phyloP scores from a whole-genome alignment of 2,113 vertebrate species.

The Rhodinocichla rosea region DNA sequence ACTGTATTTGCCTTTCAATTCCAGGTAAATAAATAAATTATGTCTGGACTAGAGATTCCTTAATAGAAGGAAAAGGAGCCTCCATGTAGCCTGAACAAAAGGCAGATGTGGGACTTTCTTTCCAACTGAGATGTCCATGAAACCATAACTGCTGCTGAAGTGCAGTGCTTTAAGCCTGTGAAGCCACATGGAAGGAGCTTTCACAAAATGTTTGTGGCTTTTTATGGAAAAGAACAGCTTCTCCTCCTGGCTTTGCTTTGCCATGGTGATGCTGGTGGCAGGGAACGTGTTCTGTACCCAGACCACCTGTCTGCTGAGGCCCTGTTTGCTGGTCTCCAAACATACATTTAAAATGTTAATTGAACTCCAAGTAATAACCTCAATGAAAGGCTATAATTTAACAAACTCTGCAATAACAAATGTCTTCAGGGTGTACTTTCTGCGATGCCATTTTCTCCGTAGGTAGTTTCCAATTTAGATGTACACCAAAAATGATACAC shows the following conservation, averaged over 20 bases:
- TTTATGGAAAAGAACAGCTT: constrained; percentile 16
- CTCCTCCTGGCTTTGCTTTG: constrained; percentile 14
- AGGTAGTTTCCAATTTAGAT: constrained; percentile 28
- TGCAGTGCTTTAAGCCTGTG: neutral
- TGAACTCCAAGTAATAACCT: constrained; percentile 43
- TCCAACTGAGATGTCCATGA: neutral
- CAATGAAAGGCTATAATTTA: constrained; percentile 63
- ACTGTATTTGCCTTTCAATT: neutral
- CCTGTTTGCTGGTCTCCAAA: neutral
- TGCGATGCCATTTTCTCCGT: constrained; percentile 2
- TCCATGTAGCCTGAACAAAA: neutral
- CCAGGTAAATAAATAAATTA: neutral
- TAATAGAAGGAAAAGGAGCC: neutral
- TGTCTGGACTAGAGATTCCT: neutral
- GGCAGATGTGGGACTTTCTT: neutral
- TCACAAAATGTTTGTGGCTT: neutral
- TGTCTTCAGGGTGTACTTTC: neutral
- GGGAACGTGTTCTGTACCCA: neutral
- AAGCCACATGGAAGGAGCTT: neutral
- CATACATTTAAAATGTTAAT: constrained; percentile 51
- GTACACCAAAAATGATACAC: constrained; percentile 9
- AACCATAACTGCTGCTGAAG: constrained; percentile 10
- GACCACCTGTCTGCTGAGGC: neutral
- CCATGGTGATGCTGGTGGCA: neutral
- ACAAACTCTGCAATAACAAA: constrained; percentile 40